phyloP scores from a whole-genome alignment of 1,140 invertebrate species.

The Ceratosolen fusciceps region DNA sequence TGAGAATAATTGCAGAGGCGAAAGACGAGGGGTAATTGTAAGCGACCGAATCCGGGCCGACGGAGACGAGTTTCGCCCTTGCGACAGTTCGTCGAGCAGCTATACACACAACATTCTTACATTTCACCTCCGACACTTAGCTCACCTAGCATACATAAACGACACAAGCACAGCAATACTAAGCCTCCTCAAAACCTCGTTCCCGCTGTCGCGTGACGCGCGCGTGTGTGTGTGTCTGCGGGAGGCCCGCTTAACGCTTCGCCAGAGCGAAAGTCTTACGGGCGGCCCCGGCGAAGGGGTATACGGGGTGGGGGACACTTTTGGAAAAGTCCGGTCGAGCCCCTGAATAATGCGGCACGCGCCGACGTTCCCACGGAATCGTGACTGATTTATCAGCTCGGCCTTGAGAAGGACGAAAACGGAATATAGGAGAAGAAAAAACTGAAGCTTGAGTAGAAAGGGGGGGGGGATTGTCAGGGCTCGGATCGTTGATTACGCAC shows the following conservation, averaged over 20 bases:
- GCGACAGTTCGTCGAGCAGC: no score
- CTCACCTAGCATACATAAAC: no score
- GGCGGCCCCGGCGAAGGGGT: background rate
- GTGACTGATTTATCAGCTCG: background rate
- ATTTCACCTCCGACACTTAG: background rate
- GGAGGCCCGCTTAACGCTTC: background rate
- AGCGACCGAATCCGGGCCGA: no score
- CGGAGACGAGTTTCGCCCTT: no score
- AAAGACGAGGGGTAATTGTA: no score
- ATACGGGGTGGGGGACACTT: no score
- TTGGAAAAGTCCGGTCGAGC: background rate
- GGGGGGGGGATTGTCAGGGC: background rate
- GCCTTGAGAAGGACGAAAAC: background rate
- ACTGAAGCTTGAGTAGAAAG: background rate
- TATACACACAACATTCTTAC: background rate
- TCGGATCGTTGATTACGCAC: constrained; percentile 8
- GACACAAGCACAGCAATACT: background rate
- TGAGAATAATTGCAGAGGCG: no score
- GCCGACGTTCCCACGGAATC: background rate
- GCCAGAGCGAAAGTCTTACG: background rate
- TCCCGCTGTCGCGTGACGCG: constrained; percentile 41
- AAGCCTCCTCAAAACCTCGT: constrained; percentile 53
- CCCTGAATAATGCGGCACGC: background rate
- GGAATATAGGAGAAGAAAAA: background rate
- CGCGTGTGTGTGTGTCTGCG: constrained; percentile 32